Evolutionary conservation across 2,888 invertebrate species (phyloP), one percentile per base, ranked within the genome.

Genomic region (Macrophya alboannulata): DNA sequence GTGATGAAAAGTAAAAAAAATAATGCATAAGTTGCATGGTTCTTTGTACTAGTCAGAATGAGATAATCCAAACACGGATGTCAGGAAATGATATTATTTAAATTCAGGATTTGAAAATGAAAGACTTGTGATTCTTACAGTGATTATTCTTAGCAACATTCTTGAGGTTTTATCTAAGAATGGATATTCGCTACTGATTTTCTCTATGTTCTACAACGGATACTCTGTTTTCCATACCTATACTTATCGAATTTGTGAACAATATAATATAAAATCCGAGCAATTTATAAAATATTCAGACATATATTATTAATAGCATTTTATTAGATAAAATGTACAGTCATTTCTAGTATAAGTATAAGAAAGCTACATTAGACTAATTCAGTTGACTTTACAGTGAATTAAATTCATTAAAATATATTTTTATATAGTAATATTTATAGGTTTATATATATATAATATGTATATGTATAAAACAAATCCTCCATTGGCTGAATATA

Each of bases 301-400:
- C 31, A 43, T 81, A 43, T 81, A 81, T 89, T 90, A 90, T 89
- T 87, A 90, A 90, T 90, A 90, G 88, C 89, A 88, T 90, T 92
- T 92, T 92, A 93, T 93, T 93, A 92, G 92, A 91, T 92, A 91
- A 91, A 93, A 93, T 93, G 92, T 93, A 93, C 93, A 93, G 92
- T 93, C 91, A 90, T 83, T 68, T 90, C 91, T 92, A 92, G 90
- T 90, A 90, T 89, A 90, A 87, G 87, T 90, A 89, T 89, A 89
- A 92, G 91, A 92, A 92, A 92, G 91, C 92, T 93, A 93, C 90
- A 92, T 92, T 92, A 92, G 90, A 92, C 93, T 93, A 92, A 91
- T 90, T 92, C 89, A 90, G 91, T 92, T 91, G 90, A 92, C 92
- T 93, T 93, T 92, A 92, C 92, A 93, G 89, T 90, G 89, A 91